Conservation (phyloP, 1,140 invertebrate species). For the Harpegnathos saltator region DNA sequence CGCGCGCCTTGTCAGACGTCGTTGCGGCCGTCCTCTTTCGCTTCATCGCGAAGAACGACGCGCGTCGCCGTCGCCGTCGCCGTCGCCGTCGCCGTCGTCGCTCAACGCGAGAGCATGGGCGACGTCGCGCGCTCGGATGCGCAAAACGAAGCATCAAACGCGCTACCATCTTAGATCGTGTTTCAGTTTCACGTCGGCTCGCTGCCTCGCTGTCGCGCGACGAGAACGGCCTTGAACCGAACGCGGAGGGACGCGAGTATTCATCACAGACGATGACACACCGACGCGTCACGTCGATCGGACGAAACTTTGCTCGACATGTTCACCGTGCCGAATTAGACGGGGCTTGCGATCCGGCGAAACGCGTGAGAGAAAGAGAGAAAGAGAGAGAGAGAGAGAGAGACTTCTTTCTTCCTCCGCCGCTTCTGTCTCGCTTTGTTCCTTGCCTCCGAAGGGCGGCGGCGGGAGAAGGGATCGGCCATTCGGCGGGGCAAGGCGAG, state of each 20-base stretch:
- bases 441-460: too few relatives aligned
- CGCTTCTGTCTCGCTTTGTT: too few relatives aligned
- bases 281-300: conserved; percentile 7
- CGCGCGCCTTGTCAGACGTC: conserved; percentile 10
- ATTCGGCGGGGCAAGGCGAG: conserved; percentile 4
- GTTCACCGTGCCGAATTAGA: not conserved
- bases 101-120: conserved; percentile 24
- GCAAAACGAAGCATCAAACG: conserved; percentile 47
- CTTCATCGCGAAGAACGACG: conserved; percentile 33
- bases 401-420: not conserved
- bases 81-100: conserved; percentile 16
- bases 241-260: conserved; percentile 5
- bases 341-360: not conserved
- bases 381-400: too few relatives aligned
- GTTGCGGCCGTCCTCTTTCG: conserved; percentile 6
- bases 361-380: too few relatives aligned
- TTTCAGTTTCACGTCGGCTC: conserved; percentile 20
- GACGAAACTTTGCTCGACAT: not conserved
- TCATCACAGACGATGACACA: conserved; percentile 17
- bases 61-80: not conserved
- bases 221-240: not conserved
- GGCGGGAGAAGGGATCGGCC: not conserved
- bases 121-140: conserved; percentile 14
- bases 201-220: not conserved
- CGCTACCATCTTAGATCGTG: conserved; percentile 33